A percentile compares a stretch with the other conserved stretches of the same genome.
These are phyloP conservation scores for Heliconius melpomene DNA, from an alignment of 1,140 invertebrate genomes.

Conservation along the genomic window DNA sequence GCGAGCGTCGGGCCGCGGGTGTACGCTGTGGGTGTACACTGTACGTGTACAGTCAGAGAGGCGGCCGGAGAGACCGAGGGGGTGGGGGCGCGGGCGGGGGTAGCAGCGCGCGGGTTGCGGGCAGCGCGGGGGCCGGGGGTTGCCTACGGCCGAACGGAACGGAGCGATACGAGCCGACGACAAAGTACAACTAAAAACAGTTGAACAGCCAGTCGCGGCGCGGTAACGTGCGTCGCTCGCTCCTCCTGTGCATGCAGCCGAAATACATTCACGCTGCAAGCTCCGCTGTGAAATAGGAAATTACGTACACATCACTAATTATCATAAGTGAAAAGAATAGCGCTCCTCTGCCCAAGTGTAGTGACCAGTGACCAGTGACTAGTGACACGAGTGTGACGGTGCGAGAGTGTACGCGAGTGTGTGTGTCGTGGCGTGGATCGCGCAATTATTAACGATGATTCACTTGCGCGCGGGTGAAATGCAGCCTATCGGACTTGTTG, in stretches of 20 bases:
- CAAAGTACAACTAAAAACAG: constrained; percentile 76
- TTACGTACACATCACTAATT: constrained; percentile 56
- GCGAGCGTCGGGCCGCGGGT: constrained; percentile 43
- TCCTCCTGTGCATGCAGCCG: constrained; percentile 53
- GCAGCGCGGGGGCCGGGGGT: constrained; percentile 38
- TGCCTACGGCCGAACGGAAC: constrained; percentile 64
- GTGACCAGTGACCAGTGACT: constrained; percentile 25
- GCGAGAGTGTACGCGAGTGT: constrained; percentile 67
- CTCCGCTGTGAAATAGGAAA: constrained; percentile 55
- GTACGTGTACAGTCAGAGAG: constrained; percentile 49
- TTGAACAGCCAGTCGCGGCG: constrained; percentile 74
- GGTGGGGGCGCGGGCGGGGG: constrained; percentile 45
- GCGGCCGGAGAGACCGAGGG: constrained; percentile 60
- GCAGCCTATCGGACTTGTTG: constrained; percentile 80
- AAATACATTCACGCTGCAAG: constrained; percentile 57
- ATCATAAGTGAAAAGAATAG: constrained; percentile 64
- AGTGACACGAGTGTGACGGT: constrained; percentile 62
- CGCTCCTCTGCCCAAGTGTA: constrained; percentile 50
- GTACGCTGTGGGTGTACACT: constrained; percentile 29
- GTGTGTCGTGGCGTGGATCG: constrained; percentile 75
- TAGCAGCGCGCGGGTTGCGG: constrained; percentile 25
- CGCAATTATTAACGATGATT: constrained; percentile 81
- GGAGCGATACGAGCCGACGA: constrained; percentile 75
- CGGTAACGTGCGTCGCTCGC: constrained; percentile 62
- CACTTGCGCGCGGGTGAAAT: constrained; percentile 80